Conservation (phyloP, 2,797 vertebrate species). For the Champsocephalus esox region DNA sequence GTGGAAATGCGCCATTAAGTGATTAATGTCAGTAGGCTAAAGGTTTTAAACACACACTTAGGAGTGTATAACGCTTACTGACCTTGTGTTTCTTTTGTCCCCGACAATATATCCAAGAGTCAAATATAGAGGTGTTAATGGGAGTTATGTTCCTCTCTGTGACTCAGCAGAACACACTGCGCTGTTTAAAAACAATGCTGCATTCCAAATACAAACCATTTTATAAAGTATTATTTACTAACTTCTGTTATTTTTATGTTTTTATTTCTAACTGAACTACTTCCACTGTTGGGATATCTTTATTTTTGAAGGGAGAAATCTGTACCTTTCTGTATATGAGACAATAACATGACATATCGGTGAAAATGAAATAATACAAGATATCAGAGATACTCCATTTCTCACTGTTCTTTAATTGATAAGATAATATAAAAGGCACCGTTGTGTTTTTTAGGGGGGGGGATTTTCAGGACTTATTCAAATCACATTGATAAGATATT, state of each 20-base stretch:
- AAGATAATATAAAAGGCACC: not conserved
- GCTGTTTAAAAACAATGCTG: not conserved
- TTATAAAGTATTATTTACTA: not conserved
- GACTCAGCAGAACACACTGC: not conserved
- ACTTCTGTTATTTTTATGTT: not conserved
- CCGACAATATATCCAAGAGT: not conserved
- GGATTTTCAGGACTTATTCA: too few species aligned
- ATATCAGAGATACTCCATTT: not conserved
- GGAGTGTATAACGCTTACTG: not conserved
- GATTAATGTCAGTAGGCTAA: not conserved
- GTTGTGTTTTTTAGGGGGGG: not conserved
- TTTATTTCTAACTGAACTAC: too few species aligned
- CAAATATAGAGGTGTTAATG: constrained; percentile 17
- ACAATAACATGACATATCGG: not conserved
- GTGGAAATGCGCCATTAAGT: too few species aligned
- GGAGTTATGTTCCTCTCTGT: not conserved
- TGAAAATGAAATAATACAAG: not conserved
- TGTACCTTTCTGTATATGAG: not conserved
- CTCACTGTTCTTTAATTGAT: not conserved
- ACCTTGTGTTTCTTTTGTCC: not conserved
- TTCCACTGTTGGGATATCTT: not conserved
- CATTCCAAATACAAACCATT: not conserved
- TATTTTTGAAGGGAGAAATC: not conserved
- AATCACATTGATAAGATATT: too few species aligned
- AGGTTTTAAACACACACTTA: not conserved